phyloP scores from a whole-genome alignment of 92 coral and sea anemone species.

The Montipora capitata region DNA sequence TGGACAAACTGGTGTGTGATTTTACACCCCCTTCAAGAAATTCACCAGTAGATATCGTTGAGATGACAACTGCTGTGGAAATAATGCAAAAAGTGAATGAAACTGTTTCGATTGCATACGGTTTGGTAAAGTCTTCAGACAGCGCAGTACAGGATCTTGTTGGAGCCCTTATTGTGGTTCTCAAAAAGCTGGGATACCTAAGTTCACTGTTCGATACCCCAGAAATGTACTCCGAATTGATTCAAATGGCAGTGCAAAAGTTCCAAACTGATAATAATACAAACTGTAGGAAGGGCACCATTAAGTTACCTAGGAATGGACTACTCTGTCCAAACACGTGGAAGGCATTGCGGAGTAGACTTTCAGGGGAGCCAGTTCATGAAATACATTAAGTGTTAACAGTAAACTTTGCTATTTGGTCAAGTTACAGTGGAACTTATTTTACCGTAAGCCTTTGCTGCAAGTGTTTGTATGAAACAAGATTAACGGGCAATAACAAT shows the following conservation, averaged over 20 bases:
- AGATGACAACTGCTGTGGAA: slow-evolving; percentile 37
- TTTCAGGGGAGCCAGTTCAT: background rate
- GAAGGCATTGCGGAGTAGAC: slow-evolving; percentile 56
- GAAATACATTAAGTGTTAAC: background rate
- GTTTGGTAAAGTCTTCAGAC: slow-evolving; percentile 18
- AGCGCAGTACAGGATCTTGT: slow-evolving; percentile 49
- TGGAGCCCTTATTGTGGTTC: slow-evolving; percentile 18
- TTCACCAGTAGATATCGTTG: slow-evolving; percentile 33
- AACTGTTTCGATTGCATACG: slow-evolving; percentile 36
- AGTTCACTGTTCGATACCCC: slow-evolving; percentile 62
- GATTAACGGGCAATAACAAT: no score
- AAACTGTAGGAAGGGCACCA: background rate
- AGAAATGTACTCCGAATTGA: slow-evolving; percentile 66
- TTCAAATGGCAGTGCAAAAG: slow-evolving; percentile 73
- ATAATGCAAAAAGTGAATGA: slow-evolving; percentile 37
- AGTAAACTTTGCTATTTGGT: background rate
- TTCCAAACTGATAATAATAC: slow-evolving; percentile 83
- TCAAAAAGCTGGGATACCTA: slow-evolving; percentile 74
- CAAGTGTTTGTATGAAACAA: no score
- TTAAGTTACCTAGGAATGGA: slow-evolving; percentile 69
- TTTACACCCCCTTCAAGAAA: slow-evolving; percentile 14
- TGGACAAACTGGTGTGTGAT: slow-evolving; percentile 76
- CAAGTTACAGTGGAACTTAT: no score
- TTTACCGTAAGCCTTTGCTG: no score
- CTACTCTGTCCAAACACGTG: slow-evolving; percentile 76